Evolutionary conservation across 1,140 invertebrate species (phyloP).

Genomic region (Sipha flava): DNA sequence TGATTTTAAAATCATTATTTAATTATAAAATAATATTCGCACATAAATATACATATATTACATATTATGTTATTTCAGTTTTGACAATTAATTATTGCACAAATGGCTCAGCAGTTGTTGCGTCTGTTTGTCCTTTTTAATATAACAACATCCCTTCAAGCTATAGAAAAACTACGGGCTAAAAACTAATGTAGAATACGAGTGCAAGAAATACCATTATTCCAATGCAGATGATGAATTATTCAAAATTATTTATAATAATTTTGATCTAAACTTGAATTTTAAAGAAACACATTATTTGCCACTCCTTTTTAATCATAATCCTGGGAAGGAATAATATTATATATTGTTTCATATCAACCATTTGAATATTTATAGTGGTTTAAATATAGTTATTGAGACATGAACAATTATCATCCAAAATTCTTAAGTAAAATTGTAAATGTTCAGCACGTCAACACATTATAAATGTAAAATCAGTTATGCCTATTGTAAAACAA

Average conservation of each 20-base stretch:
- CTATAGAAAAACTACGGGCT: background rate
- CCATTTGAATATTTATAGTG: background rate
- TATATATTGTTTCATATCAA: background rate
- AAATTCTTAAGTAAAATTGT: background rate
- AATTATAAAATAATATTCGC: background rate
- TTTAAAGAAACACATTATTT: background rate
- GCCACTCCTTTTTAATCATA: background rate
- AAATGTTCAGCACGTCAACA: background rate
- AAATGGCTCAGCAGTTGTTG: background rate
- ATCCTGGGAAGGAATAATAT: background rate
- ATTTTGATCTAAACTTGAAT: background rate
- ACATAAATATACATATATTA: no score
- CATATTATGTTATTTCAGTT: no score
- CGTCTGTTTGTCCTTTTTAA: constrained; percentile 13
- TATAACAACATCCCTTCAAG: background rate
- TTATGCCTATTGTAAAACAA: background rate
- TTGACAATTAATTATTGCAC: constrained; percentile 1
- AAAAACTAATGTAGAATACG: background rate
- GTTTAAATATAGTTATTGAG: background rate
- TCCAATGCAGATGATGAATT: background rate
- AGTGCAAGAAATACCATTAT: background rate
- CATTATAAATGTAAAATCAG: background rate
- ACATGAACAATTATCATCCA: background rate
- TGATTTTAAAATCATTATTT: background rate
- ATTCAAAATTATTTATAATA: background rate